Evolutionary conservation across 2,888 invertebrate genomes (phyloP).

Genomic region (Apamea epomidion): DNA sequence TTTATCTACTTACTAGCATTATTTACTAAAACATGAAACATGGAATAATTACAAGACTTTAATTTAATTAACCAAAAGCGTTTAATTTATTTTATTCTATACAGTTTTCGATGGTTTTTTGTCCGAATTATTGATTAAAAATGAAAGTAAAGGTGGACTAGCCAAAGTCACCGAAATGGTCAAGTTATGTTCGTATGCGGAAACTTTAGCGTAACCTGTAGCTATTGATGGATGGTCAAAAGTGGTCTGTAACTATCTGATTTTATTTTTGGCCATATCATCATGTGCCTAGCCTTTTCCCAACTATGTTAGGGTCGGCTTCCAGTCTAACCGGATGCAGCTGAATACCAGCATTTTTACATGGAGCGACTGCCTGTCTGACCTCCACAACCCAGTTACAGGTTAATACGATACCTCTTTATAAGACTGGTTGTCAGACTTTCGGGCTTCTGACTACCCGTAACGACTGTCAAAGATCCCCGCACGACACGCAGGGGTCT

Average conservation of each 20-base stretch:
- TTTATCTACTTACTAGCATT: too few relatives aligned
- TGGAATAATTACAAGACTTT: not conserved
- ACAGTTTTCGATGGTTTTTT: not conserved
- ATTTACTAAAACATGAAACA: not conserved
- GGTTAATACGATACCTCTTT: too few relatives aligned
- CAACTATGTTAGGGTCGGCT: too few relatives aligned
- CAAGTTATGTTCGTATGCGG: not conserved
- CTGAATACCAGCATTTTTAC: too few relatives aligned
- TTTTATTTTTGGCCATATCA: not conserved
- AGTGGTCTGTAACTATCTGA: not conserved
- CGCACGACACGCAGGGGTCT: too few relatives aligned
- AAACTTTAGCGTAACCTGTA: not conserved
- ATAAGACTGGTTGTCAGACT: too few relatives aligned
- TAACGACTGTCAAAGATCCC: too few relatives aligned
- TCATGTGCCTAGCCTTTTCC: too few relatives aligned
- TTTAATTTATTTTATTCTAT: not conserved
- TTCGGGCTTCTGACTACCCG: too few relatives aligned
- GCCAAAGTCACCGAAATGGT: not conserved
- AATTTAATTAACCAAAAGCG: not conserved
- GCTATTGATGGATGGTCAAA: not conserved
- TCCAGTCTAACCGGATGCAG: too few relatives aligned
- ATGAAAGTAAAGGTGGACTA: conserved; percentile 18
- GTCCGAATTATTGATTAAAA: not conserved
- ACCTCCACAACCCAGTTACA: too few relatives aligned
- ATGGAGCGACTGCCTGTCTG: too few relatives aligned